Conservation (phyloP, 2,888 invertebrate species). For the Mellilla xanthometata region DNA sequence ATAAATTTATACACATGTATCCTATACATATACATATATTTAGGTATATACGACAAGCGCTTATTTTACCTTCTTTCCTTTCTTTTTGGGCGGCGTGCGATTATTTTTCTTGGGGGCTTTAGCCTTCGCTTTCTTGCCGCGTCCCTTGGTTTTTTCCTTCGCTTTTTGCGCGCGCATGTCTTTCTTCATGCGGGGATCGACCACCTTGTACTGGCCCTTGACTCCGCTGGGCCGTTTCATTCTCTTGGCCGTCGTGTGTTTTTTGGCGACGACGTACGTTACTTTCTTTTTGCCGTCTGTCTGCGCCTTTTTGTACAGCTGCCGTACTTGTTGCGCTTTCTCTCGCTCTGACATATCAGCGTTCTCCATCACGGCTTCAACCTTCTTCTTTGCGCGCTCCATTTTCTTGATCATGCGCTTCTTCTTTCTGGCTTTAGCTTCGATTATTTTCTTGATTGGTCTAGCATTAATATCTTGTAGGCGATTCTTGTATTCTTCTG, state of each 20-base stretch:
- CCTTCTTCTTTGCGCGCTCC: slow-evolving; percentile 97
- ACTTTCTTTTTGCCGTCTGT: slow-evolving; percentile 93
- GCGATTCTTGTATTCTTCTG: slow-evolving; percentile 92
- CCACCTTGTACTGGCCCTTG: slow-evolving; percentile 96
- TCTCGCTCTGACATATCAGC: slow-evolving; percentile 95
- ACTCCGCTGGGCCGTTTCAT: slow-evolving; percentile 92
- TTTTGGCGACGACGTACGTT: slow-evolving; percentile 97
- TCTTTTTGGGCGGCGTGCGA: slow-evolving; percentile 46
- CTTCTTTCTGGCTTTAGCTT: slow-evolving; percentile 99
- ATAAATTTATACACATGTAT: slow-evolving; percentile 6
- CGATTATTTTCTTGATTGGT: slow-evolving; percentile 98
- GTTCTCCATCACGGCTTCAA: slow-evolving; percentile 96
- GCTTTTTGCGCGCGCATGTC: slow-evolving; percentile 89
- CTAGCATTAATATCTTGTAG: slow-evolving; percentile 94
- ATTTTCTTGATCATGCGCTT: slow-evolving; percentile 92
- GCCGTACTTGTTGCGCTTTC: slow-evolving; percentile 95
- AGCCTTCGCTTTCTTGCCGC: slow-evolving; percentile 60
- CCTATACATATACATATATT: no score
- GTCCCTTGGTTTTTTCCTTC: slow-evolving; percentile 82
- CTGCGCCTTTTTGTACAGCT: slow-evolving; percentile 95
- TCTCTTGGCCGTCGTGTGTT: slow-evolving; percentile 89
- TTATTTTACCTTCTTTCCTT: slow-evolving; percentile 57
- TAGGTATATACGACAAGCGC: slow-evolving; percentile 16
- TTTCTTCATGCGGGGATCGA: slow-evolving; percentile 98
- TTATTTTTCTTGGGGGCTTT: slow-evolving; percentile 42